Evolutionary conservation across 2,888 invertebrate genomes (phyloP).

Genomic region (Trissolcus brochymenae): DNA sequence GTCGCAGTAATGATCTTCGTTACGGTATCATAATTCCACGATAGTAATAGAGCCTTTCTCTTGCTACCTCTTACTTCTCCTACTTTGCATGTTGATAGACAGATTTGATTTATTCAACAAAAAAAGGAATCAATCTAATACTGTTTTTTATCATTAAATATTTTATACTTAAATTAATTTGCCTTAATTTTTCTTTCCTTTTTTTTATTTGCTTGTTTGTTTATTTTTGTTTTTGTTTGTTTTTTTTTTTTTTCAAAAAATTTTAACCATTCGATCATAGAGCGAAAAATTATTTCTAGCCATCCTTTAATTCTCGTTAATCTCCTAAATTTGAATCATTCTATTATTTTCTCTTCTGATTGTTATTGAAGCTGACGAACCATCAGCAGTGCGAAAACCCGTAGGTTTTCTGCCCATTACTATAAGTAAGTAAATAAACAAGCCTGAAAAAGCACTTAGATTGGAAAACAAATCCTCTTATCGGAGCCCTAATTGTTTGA

Average conservation of each 20-base stretch:
- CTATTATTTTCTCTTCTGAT: too few relatives aligned
- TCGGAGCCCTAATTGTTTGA: conserved; percentile 33
- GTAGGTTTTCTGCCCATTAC: background rate
- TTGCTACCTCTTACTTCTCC: conserved; percentile 55
- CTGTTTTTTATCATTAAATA: too few relatives aligned
- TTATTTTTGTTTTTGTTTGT: too few relatives aligned
- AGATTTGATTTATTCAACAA: conserved; percentile 6
- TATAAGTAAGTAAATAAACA: conserved; percentile 17
- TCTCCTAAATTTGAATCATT: too few relatives aligned
- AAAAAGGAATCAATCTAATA: too few relatives aligned
- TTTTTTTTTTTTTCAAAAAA: too few relatives aligned
- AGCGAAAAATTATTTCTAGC: too few relatives aligned
- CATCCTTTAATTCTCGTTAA: too few relatives aligned
- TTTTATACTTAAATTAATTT: too few relatives aligned
- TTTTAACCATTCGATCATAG: too few relatives aligned
- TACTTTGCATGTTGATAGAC: conserved; percentile 56
- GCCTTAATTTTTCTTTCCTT: too few relatives aligned
- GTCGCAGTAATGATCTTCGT: conserved; percentile 66
- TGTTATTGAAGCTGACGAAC: background rate
- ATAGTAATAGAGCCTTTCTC: conserved; percentile 65
- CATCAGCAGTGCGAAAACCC: background rate
- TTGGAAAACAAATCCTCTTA: conserved; percentile 30
- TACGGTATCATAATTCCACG: conserved; percentile 61
- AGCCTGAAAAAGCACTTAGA: conserved; percentile 3
- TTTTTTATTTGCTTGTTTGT: too few relatives aligned